These are phyloP conservation scores for Leptopilina myrica DNA, from an alignment of 2,888 invertebrate genomes.

Conservation along the genomic window DNA sequence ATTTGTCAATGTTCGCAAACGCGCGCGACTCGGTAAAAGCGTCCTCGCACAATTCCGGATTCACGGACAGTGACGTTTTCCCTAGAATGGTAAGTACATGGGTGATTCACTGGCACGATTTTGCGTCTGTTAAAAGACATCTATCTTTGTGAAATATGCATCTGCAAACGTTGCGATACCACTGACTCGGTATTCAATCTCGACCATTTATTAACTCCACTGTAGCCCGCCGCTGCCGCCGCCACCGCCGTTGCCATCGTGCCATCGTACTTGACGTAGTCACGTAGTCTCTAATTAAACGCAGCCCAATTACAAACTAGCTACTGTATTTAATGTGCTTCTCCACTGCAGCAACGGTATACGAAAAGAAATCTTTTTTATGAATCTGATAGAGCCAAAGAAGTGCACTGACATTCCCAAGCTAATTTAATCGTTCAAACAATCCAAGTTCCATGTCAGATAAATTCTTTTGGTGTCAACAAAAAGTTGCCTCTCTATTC, in stretches of 20 bases:
- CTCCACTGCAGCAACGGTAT: too few species aligned
- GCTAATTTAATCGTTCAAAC: slow-evolving; percentile 34
- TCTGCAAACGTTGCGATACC: slow-evolving; percentile 38
- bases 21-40: slow-evolving; percentile 3
- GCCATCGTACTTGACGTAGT: slow-evolving; percentile 18
- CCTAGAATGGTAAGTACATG: slow-evolving; percentile 16
- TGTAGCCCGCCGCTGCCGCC: slow-evolving; percentile 17
- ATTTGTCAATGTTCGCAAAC: slow-evolving; percentile 25
- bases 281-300: slow-evolving; percentile 37
- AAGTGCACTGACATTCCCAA: neutral
- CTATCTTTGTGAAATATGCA: slow-evolving; percentile 51
- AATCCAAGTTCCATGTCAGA: neutral
- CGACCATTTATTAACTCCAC: slow-evolving; percentile 29
- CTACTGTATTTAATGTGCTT: neutral
- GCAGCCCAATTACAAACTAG: slow-evolving; percentile 24
- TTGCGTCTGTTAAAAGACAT: slow-evolving; percentile 48
- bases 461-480: slow-evolving; percentile 8
- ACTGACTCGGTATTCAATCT: slow-evolving; percentile 37
- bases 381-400: slow-evolving; percentile 5
- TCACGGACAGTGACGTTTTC: slow-evolving; percentile 27
- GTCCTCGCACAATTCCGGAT: neutral
- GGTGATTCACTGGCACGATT: slow-evolving; percentile 48
- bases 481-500: slow-evolving; percentile 5
- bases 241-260: neutral
- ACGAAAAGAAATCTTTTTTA: neutral